Evolutionary conservation across 2,888 invertebrate genomes (phyloP).

Genomic region (Eristalis pertinax): DNA sequence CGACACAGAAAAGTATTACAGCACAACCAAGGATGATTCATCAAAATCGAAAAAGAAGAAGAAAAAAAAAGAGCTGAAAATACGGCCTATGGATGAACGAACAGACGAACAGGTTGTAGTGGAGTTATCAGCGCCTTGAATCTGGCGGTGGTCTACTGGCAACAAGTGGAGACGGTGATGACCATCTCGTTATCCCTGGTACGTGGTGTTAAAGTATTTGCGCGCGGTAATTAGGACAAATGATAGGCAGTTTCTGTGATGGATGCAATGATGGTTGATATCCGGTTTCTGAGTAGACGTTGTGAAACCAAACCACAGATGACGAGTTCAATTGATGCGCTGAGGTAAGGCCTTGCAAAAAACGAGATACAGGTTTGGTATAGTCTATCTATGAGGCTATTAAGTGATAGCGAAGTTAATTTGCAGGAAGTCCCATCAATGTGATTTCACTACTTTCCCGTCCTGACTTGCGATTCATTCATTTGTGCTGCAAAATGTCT

Average conservation of each 20-base stretch:
- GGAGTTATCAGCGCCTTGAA: constrained; percentile 50
- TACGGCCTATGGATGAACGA: neutral
- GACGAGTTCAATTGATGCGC: constrained; percentile 21
- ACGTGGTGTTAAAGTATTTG: constrained; percentile 45
- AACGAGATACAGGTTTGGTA: neutral
- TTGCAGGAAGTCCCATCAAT: neutral
- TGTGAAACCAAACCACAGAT: constrained; percentile 31
- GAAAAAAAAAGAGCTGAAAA: neutral
- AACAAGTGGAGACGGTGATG: constrained; percentile 28
- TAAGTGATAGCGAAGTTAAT: neutral
- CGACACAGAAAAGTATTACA: constrained; percentile 44
- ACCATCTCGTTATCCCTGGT: constrained; percentile 30
- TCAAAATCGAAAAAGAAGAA: constrained; percentile 18
- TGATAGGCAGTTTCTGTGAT: constrained; percentile 47
- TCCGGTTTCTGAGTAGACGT: constrained; percentile 23
- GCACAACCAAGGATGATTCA: constrained; percentile 44
- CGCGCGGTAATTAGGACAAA: constrained; percentile 60
- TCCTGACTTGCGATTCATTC: neutral
- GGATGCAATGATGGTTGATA: neutral
- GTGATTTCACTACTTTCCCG: neutral
- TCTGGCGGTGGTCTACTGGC: constrained; percentile 50
- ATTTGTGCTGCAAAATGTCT: neutral
- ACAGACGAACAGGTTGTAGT: constrained; percentile 52
- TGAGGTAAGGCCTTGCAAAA: neutral
- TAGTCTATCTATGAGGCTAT: neutral